Base-by-base conservation (phyloP, 53 echinoderm and acorn worm species). In the Luidia sarsii region DNA sequence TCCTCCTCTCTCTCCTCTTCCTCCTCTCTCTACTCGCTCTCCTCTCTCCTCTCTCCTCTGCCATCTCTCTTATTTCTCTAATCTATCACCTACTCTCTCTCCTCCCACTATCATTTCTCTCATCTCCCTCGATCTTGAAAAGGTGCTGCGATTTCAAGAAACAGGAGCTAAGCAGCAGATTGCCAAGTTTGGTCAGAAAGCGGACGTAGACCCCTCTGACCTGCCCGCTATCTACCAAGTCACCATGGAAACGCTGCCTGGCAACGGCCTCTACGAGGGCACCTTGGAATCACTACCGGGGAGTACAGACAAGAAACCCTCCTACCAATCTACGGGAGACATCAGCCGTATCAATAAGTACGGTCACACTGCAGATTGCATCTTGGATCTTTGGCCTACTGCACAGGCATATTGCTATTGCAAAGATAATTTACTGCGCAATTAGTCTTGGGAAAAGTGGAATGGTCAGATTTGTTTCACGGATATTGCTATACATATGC, bases 311-410 rank as follows among this genome's bases (percentile, higher is more conserved):
- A 19, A 23, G 41, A 11, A 25, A 4, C 5, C 46, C 7, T 59
- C 28, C 46, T 61, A 30, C 33, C 25, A 77, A 15, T 7, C 23
- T 7, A 60, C 77, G 0, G 77, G 41, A 1, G 67, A 75, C 62
- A 89, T 89, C 65, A 89, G 83, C 28, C 73, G 89, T 25, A 89
- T 89, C 33, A 89, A 89, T 59, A 41, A 30, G 36, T 89, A 89
- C 45, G 89, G 89, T 21, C 49, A 68, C 28, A 75, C 75, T 20
- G 65, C 77, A 0, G 59, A 75, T 21, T 89, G 89, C 63, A 68
- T 89, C 20, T 59, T 16, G 39, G 65, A 79, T 9, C 51, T 33
- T 8, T 33, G 57, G 2, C 89, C 89, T 0, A 41, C 60, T 38
- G 13, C 82, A 2, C 60, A 54, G 36, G 57, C 43, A 54, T 77